phyloP scores from a whole-genome alignment of 1,140 invertebrate species.

The Drosophila albomicans region DNA sequence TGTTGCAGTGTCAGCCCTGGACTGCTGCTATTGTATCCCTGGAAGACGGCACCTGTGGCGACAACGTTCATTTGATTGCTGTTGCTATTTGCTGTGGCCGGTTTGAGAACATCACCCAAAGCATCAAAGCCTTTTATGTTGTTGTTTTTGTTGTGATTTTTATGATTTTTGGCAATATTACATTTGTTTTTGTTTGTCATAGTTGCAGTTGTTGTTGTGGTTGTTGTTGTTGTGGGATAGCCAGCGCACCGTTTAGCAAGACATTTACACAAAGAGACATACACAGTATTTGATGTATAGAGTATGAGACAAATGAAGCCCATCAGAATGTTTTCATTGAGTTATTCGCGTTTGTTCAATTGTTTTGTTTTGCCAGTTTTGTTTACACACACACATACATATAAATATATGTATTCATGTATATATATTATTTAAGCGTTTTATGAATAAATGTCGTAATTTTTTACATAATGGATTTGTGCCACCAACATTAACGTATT shows the following conservation, averaged over 20 bases:
- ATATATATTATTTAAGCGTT: slow-evolving; percentile 53
- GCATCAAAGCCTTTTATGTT: slow-evolving; percentile 88
- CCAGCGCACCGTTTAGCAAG: slow-evolving; percentile 71
- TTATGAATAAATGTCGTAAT: slow-evolving; percentile 35
- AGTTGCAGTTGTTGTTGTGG: slow-evolving; percentile 26
- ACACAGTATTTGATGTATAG: slow-evolving; percentile 62
- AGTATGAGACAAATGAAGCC: slow-evolving; percentile 72
- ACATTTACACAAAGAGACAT: slow-evolving; percentile 80
- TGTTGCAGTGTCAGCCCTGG: slow-evolving; percentile 53
- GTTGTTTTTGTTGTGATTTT: slow-evolving; percentile 33
- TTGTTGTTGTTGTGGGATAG: slow-evolving; percentile 47
- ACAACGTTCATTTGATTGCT: slow-evolving; percentile 84
- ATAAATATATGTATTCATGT: slow-evolving; percentile 29
- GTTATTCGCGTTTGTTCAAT: slow-evolving; percentile 43
- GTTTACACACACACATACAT: slow-evolving; percentile 42
- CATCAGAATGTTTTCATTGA: slow-evolving; percentile 40
- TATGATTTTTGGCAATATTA: slow-evolving; percentile 5
- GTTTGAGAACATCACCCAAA: slow-evolving; percentile 90
- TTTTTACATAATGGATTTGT: slow-evolving; percentile 66
- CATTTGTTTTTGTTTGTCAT: slow-evolving; percentile 9
- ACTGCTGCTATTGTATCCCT: slow-evolving; percentile 48
- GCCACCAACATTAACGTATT: slow-evolving; percentile 77
- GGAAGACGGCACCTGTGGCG: slow-evolving; percentile 72
- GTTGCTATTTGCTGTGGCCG: slow-evolving; percentile 85
- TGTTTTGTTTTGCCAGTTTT: slow-evolving; percentile 25